Evolutionary conservation across 2,113 vertebrate genomes (phyloP).

Genomic region (Gadus macrocephalus): DNA sequence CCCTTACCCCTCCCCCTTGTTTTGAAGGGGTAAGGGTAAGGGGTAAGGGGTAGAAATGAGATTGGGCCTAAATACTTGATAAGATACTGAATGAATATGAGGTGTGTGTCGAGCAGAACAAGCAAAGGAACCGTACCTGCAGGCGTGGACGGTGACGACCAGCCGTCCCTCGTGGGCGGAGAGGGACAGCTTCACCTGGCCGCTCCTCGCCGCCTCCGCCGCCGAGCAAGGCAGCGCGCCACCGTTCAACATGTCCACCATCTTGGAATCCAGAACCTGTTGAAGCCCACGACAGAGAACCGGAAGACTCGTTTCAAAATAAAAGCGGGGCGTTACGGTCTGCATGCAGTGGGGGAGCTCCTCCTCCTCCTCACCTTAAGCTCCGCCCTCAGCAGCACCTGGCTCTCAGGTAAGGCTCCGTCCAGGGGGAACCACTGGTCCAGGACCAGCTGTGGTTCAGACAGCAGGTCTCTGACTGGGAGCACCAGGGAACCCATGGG

Average conservation of each 20-base stretch:
- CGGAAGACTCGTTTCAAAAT: too few species aligned
- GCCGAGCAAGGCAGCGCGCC: constrained; percentile 58
- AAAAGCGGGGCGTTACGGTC: neutral
- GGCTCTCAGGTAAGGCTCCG: constrained; percentile 66
- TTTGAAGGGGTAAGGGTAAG: too few species aligned
- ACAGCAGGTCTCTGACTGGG: constrained; percentile 75
- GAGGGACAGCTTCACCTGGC: constrained; percentile 77
- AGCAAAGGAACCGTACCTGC: constrained; percentile 71
- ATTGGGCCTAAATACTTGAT: too few species aligned
- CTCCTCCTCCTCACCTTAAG: constrained; percentile 74
- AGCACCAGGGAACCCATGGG: constrained; percentile 79
- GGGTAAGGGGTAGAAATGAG: too few species aligned
- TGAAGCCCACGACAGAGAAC: neutral
- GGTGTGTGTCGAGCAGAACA: too few species aligned
- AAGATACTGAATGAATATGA: too few species aligned
- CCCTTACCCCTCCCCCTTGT: too few species aligned
- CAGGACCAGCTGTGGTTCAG: constrained; percentile 68
- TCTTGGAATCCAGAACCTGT: constrained; percentile 68
- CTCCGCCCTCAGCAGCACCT: constrained; percentile 81
- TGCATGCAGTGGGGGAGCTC: neutral
- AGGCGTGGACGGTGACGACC: constrained; percentile 73
- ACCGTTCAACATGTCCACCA: constrained; percentile 61
- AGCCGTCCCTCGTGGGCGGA: constrained; percentile 75
- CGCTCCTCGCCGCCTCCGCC: constrained; percentile 43
- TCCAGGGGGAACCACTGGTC: constrained; percentile 80